Percentiles rank a stretch among this genome's conserved stretches.
These are phyloP conservation scores for Toxostoma redivivum DNA, from an alignment of 2,113 vertebrate genomes.

Conservation along the genomic window DNA sequence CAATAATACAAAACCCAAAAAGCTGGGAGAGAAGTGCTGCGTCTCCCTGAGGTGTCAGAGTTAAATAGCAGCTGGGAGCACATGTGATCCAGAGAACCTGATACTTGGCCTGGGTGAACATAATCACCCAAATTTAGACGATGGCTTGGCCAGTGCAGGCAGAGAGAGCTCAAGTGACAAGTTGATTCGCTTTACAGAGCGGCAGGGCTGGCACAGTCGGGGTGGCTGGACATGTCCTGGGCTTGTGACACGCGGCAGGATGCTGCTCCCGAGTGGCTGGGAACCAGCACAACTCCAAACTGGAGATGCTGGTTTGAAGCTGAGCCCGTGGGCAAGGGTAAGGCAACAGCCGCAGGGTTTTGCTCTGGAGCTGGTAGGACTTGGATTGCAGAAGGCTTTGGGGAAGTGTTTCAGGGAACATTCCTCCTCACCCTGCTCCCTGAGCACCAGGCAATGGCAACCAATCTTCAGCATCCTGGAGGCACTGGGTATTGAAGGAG, in stretches of 20 bases:
- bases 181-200: neutral
- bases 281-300: neutral
- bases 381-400: neutral
- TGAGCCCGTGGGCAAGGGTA: neutral
- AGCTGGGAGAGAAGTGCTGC: neutral
- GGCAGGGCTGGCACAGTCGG: neutral
- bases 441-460: neutral
- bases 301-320: neutral
- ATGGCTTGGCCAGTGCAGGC: slow-evolving; percentile 53
- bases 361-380: neutral
- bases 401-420: rapidly evolving
- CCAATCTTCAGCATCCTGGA: rapidly evolving
- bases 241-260: rapidly evolving
- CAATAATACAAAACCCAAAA: neutral
- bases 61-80: slow-evolving; percentile 66
- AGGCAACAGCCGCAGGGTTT: neutral
- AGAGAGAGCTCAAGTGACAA: slow-evolving; percentile 65
- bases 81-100: slow-evolving; percentile 85
- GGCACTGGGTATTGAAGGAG: neutral
- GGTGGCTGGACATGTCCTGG: neutral
- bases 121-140: slow-evolving; percentile 86
- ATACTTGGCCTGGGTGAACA: slow-evolving; percentile 71
- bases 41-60: neutral
- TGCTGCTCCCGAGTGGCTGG: neutral
- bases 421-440: neutral